Evolutionary conservation across 2,888 invertebrate species (phyloP), one percentile per base, ranked within the genome.

Genomic region (Noctuana brunneofusca): DNA sequence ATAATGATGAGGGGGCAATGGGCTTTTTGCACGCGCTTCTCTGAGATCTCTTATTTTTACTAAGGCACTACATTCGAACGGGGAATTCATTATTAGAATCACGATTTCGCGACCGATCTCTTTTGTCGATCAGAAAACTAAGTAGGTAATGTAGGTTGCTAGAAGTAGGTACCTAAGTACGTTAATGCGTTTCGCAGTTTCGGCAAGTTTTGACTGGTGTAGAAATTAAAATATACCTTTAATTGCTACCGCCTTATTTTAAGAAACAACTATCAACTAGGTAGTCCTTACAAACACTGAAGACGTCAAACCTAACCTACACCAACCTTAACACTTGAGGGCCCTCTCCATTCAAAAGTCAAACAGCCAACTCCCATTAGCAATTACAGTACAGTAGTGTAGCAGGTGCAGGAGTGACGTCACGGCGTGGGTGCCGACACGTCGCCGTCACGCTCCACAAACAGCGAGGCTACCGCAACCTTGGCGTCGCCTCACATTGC

Each of bases 371-470:
- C 30, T 30, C 2, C 38, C 38, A 12, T 38, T 43, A 43, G 16
- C 43, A 43, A 43, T 43, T 43, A 43, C n/a, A 30, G 30, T 32
- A 32, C 32, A 32, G 32, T 32, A 58, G 57, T 35, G 12, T 18
- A 20, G 30, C 53, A 30, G 62, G 66, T 71, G 60, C 68, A 24
- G 74, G 68, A n/a, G 66, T 89, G 89, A 89, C 89, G 90, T 89
- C 87, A 89, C 75, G 75, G 69, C 73, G 78, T 89, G 88, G 90
- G 89, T 90, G 90, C 89, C 86, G 76, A 84, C 89, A 89, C 89
- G 89, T 89, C 86, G 86, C 81, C 86, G 91, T 89, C 87, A 87
- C 87, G 91, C 90, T 91, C 90, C 90, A 91, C 90, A 90, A 90
- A 90, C 89, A 76, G 79, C 89, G 87, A 90, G 91, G 90, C 81